A percentile compares a stretch with the other conserved stretches of the same genome.
Evolutionary conservation across 2,888 invertebrate species (phyloP).

Genomic region (Pyrgus malvae): DNA sequence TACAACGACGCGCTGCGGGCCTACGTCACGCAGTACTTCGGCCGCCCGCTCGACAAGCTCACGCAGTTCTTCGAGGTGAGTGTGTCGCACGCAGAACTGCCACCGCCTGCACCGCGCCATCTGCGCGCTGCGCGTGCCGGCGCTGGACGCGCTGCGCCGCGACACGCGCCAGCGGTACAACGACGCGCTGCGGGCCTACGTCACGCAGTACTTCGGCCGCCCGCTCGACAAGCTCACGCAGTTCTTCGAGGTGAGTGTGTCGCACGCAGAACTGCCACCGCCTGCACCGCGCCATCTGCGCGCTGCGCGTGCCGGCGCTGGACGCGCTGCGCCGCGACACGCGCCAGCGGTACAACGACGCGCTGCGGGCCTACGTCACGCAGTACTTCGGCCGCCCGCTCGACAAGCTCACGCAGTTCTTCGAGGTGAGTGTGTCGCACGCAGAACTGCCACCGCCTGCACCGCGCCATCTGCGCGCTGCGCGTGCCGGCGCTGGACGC

Average conservation of each 20-base stretch:
- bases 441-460: slow-evolving; percentile 98
- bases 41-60: slow-evolving; percentile 82
- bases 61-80: slow-evolving; percentile 95
- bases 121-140: slow-evolving; percentile 93
- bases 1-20: slow-evolving; percentile 94
- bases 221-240: slow-evolving; percentile 83
- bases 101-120: slow-evolving; percentile 94
- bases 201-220: slow-evolving; percentile 96
- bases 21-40: slow-evolving; percentile 97
- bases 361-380: slow-evolving; percentile 94
- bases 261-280: slow-evolving; percentile 98
- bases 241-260: slow-evolving; percentile 96
- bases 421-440: slow-evolving; percentile 94
- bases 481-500: slow-evolving; percentile 94
- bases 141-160: slow-evolving; percentile 92
- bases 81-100: slow-evolving; percentile 97
- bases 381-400: slow-evolving; percentile 93
- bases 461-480: slow-evolving; percentile 91
- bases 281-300: slow-evolving; percentile 91
- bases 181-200: slow-evolving; percentile 95
- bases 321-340: slow-evolving; percentile 95
- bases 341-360: slow-evolving; percentile 94
- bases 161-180: slow-evolving; percentile 95
- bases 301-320: slow-evolving; percentile 93
- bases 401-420: slow-evolving; percentile 89